phyloP scores from a whole-genome alignment of 1,140 invertebrate species.

The Zaprionus vittiger region DNA sequence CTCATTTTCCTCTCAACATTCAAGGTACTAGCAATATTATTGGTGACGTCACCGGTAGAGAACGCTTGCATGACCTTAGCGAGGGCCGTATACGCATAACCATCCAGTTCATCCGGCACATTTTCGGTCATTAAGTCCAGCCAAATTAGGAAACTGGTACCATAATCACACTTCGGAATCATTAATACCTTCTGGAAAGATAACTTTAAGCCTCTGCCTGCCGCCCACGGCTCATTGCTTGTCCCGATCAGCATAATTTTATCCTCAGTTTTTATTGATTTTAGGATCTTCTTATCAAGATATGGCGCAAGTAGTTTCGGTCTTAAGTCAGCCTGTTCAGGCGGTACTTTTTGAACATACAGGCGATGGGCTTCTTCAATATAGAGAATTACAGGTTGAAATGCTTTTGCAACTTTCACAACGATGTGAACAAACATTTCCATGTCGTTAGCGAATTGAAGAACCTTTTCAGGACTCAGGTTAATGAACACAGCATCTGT shows the following conservation, averaged over 20 bases:
- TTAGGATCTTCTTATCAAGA: slow-evolving; percentile 87
- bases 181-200: slow-evolving; percentile 84
- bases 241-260: slow-evolving; percentile 87
- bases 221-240: slow-evolving; percentile 87
- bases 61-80: slow-evolving; percentile 88
- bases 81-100: slow-evolving; percentile 88
- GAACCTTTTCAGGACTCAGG: slow-evolving; percentile 90
- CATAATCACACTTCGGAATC: slow-evolving; percentile 88
- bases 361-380: slow-evolving; percentile 92
- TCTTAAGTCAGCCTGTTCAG: slow-evolving; percentile 58
- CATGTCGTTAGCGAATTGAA: slow-evolving; percentile 89
- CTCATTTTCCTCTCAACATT: slow-evolving; percentile 65
- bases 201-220: slow-evolving; percentile 73
- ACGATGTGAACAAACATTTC: slow-evolving; percentile 82
- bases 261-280: slow-evolving; percentile 87
- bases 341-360: slow-evolving; percentile 90
- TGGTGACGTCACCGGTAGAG: slow-evolving; percentile 86
- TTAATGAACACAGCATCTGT: slow-evolving; percentile 91
- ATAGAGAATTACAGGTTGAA: slow-evolving; percentile 92
- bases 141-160: slow-evolving; percentile 87
- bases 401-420: slow-evolving; percentile 86
- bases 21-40: slow-evolving; percentile 83
- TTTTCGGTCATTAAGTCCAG: slow-evolving; percentile 86
- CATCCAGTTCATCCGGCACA: slow-evolving; percentile 85
- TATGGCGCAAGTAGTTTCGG: slow-evolving; percentile 87